Conservation (phyloP, 2,888 invertebrate species). For the Drosophila nigricruria region DNA sequence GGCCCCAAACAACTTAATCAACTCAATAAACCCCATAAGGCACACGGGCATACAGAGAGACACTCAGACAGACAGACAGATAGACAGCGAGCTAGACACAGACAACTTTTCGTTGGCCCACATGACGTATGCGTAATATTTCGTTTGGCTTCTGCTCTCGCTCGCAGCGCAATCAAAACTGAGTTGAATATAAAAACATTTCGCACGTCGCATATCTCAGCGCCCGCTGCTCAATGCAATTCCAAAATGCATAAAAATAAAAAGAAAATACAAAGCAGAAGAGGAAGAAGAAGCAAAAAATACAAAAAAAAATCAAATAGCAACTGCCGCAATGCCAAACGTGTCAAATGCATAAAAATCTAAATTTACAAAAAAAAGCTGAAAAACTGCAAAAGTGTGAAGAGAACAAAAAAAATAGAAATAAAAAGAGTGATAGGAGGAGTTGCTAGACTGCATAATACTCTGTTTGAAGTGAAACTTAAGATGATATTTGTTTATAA, state of each 20-base stretch:
- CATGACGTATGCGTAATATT: conserved; percentile 53
- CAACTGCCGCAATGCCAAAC: conserved; percentile 52
- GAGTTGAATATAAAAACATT: conserved; percentile 8
- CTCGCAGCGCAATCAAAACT: conserved; percentile 9
- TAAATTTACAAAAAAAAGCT: conserved; percentile 36
- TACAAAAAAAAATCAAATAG: not conserved
- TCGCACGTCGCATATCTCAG: conserved; percentile 39
- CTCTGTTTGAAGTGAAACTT: not conserved
- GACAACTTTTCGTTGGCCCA: conserved; percentile 6
- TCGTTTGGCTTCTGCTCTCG: conserved; percentile 8
- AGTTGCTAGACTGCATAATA: not conserved
- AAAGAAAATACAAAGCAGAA: not conserved
- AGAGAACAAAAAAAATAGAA: conserved; percentile 8
- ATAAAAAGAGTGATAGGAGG: not conserved
- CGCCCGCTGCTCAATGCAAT: conserved; percentile 33
- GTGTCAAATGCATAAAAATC: conserved; percentile 74
- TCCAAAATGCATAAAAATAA: conserved; percentile 16
- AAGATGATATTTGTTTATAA: not conserved
- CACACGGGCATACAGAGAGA: not conserved
- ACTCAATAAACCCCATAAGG: conserved; percentile 49
- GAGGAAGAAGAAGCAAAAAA: not conserved
- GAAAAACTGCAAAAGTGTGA: conserved; percentile 12
- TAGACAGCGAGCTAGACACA: not conserved
- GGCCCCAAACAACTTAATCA: conserved; percentile 54
- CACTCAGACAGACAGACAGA: not conserved